Percentiles rank a stretch among this genome's conserved stretches.
Evolutionary conservation across 2,113 vertebrate genomes (phyloP).

Genomic region (Thinocorus orbignyianus): DNA sequence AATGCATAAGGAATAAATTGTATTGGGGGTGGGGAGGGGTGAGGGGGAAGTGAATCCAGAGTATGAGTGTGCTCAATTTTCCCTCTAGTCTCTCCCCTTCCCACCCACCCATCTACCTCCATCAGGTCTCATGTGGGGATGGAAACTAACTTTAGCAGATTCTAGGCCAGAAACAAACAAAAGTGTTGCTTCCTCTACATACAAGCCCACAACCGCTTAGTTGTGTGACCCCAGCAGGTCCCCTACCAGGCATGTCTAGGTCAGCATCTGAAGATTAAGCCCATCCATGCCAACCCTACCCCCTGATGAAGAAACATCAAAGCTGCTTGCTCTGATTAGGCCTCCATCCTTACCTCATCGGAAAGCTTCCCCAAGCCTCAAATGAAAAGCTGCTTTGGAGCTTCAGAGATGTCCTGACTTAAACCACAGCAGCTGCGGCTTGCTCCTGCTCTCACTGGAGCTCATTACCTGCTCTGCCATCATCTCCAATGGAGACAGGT

Average conservation of each 20-base stretch:
- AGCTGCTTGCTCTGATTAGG: background rate
- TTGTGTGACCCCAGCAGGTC: background rate
- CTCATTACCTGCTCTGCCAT: background rate
- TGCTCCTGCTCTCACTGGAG: background rate
- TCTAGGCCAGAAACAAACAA: background rate
- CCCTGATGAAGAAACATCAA: background rate
- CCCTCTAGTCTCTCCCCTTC: background rate
- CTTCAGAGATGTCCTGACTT: background rate
- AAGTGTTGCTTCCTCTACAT: background rate
- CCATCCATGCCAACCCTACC: background rate
- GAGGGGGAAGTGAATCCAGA: background rate
- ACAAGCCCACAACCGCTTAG: background rate
- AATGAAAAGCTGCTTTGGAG: background rate
- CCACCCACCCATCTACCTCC: background rate
- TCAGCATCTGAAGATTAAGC: background rate
- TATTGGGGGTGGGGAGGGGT: fast-evolving
- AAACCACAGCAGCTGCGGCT: background rate
- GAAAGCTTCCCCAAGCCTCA: background rate
- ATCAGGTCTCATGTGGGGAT: background rate
- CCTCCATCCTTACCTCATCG: background rate
- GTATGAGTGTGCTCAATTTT: background rate
- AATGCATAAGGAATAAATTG: background rate
- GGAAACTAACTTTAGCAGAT: background rate
- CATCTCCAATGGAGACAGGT: fast-evolving
- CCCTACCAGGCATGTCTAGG: background rate